Evolutionary conservation across 2,113 vertebrate genomes (phyloP).

Genomic region (Vanacampus margaritifer): DNA sequence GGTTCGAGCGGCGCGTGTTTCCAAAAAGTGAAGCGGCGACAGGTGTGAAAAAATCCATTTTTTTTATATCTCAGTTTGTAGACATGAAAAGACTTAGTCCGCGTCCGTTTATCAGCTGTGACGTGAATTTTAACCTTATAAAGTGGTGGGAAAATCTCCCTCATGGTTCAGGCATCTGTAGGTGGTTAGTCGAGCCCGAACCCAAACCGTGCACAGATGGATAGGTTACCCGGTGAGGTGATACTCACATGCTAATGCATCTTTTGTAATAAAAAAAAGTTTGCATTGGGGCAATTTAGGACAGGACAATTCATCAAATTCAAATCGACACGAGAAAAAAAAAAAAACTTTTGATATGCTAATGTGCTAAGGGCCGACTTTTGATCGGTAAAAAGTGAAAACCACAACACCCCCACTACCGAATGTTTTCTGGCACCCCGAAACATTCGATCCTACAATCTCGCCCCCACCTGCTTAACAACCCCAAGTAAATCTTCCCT

Average conservation of each 20-base stretch:
- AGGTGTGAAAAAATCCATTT: constrained; percentile 57
- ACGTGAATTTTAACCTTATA: constrained; percentile 1
- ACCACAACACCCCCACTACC: too few species aligned
- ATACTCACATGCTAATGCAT: background rate
- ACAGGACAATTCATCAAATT: too few species aligned
- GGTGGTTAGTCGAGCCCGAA: background rate
- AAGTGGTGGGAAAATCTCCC: background rate
- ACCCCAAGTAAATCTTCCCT: too few species aligned
- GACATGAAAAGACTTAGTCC: background rate
- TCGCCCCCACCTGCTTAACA: too few species aligned
- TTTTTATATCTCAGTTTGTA: background rate
- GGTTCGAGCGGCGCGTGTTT: constrained; percentile 36
- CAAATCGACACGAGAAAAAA: too few species aligned
- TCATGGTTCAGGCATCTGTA: background rate
- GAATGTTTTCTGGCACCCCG: too few species aligned
- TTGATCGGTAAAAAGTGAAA: too few species aligned
- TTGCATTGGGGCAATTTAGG: background rate
- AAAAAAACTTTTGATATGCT: too few species aligned
- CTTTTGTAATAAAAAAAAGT: background rate
- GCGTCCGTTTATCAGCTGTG: background rate
- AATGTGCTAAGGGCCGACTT: too few species aligned
- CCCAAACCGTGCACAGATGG: background rate
- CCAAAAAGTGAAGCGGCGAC: constrained; percentile 43
- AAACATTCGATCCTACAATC: too few species aligned
- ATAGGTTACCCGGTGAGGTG: background rate